Conservation (phyloP, 2,888 invertebrate species). For the Elysia crispata region DNA sequence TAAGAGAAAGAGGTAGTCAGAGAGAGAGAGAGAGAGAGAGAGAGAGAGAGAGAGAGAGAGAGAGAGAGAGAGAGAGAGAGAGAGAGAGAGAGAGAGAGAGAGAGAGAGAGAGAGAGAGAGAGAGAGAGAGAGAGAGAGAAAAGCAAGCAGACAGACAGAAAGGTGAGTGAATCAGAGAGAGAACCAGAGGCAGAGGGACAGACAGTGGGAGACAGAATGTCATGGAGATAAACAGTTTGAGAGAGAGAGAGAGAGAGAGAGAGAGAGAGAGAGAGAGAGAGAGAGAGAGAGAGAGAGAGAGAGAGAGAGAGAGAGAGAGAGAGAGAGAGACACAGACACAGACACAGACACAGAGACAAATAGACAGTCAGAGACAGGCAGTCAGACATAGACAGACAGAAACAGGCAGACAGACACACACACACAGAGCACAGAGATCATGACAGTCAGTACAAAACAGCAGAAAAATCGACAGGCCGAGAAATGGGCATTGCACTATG, state of each 20-base stretch:
- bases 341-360: neutral
- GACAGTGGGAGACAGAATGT: neutral
- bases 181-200: neutral
- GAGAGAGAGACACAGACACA: neutral
- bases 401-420: neutral
- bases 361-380: neutral
- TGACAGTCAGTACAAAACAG: neutral
- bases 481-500: no score
- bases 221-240: neutral
- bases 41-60: no score
- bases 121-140: no score
- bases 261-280: conserved; percentile 15
- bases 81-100: no score
- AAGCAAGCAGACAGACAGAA: no score
- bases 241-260: neutral
- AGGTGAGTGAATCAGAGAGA: no score
- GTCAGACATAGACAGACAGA: neutral
- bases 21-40: no score
- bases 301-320: neutral
- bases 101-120: no score
- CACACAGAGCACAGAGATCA: no score
- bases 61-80: no score
- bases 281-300: neutral
- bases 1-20: no score
- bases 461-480: no score